These are phyloP conservation scores for Crypturellus undulatus DNA, from an alignment of 2,113 vertebrate genomes.

Conservation along the genomic window DNA sequence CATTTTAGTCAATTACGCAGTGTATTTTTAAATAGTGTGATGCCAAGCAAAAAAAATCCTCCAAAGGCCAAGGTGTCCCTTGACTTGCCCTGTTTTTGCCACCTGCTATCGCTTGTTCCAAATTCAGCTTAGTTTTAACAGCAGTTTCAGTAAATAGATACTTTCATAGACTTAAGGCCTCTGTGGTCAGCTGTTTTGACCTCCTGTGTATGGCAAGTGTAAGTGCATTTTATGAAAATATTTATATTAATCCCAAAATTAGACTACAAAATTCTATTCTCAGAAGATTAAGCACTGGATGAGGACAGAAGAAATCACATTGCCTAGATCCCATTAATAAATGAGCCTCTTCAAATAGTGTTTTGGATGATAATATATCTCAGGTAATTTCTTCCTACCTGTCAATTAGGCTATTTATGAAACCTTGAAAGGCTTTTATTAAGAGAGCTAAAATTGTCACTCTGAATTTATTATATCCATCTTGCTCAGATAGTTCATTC, in stretches of 20 bases:
- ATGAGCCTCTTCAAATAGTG: constrained; percentile 11
- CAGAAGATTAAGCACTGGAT: background rate
- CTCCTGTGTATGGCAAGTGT: background rate
- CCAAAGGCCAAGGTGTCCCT: accelerated
- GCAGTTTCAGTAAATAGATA: background rate
- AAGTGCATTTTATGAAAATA: background rate
- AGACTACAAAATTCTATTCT: background rate
- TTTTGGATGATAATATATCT: constrained; percentile 8
- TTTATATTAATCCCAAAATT: background rate
- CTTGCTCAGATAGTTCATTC: background rate
- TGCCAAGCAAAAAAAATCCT: background rate
- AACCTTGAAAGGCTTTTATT: background rate
- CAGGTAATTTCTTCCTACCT: background rate
- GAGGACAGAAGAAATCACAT: background rate
- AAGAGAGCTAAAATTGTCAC: background rate
- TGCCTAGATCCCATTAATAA: background rate
- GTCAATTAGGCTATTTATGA: constrained; percentile 22
- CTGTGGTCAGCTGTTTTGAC: background rate
- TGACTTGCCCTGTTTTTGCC: background rate
- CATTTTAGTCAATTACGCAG: background rate
- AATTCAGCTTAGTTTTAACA: background rate
- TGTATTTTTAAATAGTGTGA: background rate
- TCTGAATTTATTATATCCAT: background rate
- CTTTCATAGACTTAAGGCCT: background rate
- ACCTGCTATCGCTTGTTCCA: background rate